These are phyloP conservation scores for Graptemys geographica DNA, from an alignment of 2,797 vertebrate genomes.

Conservation along the genomic window DNA sequence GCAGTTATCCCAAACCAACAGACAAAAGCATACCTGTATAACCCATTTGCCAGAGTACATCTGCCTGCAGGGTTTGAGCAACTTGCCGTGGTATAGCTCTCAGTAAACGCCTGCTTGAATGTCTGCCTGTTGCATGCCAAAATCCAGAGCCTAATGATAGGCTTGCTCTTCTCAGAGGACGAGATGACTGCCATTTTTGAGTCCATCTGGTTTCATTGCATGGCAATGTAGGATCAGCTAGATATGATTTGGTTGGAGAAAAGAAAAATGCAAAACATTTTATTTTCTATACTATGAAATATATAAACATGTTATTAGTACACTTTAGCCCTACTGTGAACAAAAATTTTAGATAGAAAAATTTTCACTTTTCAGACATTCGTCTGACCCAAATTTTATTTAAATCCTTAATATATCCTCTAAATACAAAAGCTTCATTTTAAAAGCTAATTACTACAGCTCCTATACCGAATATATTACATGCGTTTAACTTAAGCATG, in stretches of 20 bases:
- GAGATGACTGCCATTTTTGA: constrained; percentile 96
- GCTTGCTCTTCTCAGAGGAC: constrained; percentile 92
- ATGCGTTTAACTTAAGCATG: neutral
- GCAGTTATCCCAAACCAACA: neutral
- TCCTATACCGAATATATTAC: neutral
- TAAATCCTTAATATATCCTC: neutral
- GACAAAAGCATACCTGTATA: constrained; percentile 87
- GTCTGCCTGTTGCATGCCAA: constrained; percentile 97
- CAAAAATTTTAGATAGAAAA: fast-evolving
- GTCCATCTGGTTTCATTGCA: constrained; percentile 92
- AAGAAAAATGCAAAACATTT: neutral
- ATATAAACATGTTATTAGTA: neutral
- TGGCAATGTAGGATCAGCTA: constrained; percentile 83
- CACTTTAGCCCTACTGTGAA: neutral
- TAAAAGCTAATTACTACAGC: neutral
- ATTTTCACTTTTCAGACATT: neutral
- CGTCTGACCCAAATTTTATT: neutral
- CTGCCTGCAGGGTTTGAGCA: constrained; percentile 97
- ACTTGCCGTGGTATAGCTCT: constrained; percentile 97
- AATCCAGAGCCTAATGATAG: constrained; percentile 95
- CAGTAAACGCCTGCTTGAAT: constrained; percentile 94
- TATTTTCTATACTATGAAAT: neutral
- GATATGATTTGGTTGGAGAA: fast-evolving
- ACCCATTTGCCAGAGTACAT: constrained; percentile 99
- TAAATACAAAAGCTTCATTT: neutral